phyloP scores from a whole-genome alignment of 1,140 invertebrate genomes.

The Centruroides vittatus region DNA sequence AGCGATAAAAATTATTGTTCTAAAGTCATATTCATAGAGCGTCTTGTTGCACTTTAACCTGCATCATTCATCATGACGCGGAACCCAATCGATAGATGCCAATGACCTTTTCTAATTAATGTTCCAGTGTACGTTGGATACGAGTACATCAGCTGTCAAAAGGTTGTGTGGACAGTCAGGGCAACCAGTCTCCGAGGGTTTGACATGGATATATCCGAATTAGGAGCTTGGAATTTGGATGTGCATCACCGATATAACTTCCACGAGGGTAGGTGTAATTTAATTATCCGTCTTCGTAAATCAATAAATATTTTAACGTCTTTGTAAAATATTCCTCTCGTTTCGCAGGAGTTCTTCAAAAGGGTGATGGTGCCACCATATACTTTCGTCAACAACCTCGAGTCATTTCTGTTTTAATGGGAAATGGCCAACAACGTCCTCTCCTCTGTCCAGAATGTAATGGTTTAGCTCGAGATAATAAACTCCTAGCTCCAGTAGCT shows the following conservation, averaged over 20 bases:
- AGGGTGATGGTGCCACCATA: slow-evolving; percentile 92
- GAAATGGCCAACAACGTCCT: slow-evolving; percentile 75
- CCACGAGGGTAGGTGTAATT: slow-evolving; percentile 58
- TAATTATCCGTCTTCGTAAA: background rate
- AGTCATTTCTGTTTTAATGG: slow-evolving; percentile 80
- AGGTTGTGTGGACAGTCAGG: slow-evolving; percentile 88
- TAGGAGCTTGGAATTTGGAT: slow-evolving; percentile 93
- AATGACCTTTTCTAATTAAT: no score
- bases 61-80: no score
- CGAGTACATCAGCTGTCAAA: slow-evolving; percentile 82
- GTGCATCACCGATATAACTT: slow-evolving; percentile 96
- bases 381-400: slow-evolving; percentile 87
- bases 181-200: slow-evolving; percentile 87
- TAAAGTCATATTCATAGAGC: no score
- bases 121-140: slow-evolving; percentile 77
- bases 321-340: background rate
- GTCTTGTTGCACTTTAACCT: no score
- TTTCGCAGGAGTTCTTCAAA: slow-evolving; percentile 76
- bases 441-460: slow-evolving; percentile 63
- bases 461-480: slow-evolving; percentile 60
- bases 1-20: no score
- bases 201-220: slow-evolving; percentile 87
- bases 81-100: no score
- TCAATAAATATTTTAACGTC: background rate
- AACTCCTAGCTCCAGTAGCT: slow-evolving; percentile 77